A percentile compares a stretch with the other conserved stretches of the same genome.
These are phyloP conservation scores for Cervus canadensis DNA, from an alignment of 2,113 vertebrate genomes.

Conservation along the genomic window DNA sequence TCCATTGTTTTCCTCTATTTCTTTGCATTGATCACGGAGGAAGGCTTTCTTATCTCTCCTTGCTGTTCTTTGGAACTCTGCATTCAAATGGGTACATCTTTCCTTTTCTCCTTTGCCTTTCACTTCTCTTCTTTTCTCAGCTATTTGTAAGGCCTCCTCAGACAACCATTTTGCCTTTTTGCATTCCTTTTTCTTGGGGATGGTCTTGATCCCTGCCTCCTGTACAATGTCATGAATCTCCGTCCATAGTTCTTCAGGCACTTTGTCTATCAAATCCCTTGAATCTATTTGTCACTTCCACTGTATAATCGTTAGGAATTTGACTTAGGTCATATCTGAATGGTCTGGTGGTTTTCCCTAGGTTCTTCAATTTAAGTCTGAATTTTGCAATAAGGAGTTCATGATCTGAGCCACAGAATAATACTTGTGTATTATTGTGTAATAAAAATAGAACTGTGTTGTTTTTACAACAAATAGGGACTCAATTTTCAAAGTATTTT, in stretches of 20 bases:
- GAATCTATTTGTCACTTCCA: background rate
- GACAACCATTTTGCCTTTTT: background rate
- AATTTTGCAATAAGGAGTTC: background rate
- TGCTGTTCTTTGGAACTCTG: background rate
- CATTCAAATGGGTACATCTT: background rate
- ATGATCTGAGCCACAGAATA: background rate
- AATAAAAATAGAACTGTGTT: background rate
- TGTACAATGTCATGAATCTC: background rate
- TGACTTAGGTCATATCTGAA: background rate
- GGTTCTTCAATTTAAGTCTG: background rate
- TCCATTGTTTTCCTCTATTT: background rate
- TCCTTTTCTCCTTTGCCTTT: background rate
- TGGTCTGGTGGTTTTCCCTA: background rate
- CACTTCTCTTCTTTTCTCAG: background rate
- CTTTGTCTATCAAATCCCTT: background rate
- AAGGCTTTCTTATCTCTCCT: background rate
- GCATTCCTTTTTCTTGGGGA: background rate
- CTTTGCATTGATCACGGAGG: background rate
- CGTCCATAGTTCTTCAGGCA: background rate
- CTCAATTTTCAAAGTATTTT: slow-evolving; percentile 3
- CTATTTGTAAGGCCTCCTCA: background rate
- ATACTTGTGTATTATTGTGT: background rate
- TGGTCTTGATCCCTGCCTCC: background rate
- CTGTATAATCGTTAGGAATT: background rate
- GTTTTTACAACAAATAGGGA: background rate